Base-by-base conservation (phyloP, 1,140 invertebrate genomes). In the Drosophila burlai region DNA sequence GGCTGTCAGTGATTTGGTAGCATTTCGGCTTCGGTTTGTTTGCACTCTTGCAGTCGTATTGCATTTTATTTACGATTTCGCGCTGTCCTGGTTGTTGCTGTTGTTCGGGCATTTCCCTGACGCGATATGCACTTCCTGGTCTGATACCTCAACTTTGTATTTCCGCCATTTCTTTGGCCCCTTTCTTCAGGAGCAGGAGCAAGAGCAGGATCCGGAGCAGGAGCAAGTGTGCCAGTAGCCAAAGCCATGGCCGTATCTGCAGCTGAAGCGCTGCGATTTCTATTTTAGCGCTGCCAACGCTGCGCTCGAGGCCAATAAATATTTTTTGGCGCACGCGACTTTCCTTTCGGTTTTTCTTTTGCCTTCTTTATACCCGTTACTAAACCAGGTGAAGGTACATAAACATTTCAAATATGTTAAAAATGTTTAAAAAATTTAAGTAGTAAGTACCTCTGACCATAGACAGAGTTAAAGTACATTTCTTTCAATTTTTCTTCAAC, bases 61-160 rank as follows among this genome's bases (percentile, higher is more conserved):
- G 77, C 81, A 81, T 90, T 90, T 87, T 87, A 90, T 87, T 87
- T 87, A 84, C 85, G 84, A 77, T 82, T 61, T 74, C 42, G 52
- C 72, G 43, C 74, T 67, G 73, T 77, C 60, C 47, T 49, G 47
- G 72, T 36, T 75, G 61, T 57, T 75, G 73, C 62, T 34, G 40
- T 57, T 50, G 59, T 52, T 83, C 66, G 52, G 57, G 77, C 77
- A 81, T 81, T 90, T 81, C 74, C 74, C 52, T 68, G 80, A 81
- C 84, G 85, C 84, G 85, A 89, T 85, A 81, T 89, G 79, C 84
- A 61, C 85, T 89, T 89, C 85, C 85, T 81, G 75, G 64, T 76
- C 85, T 90, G 84, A 85, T 89, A 89, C 85, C 84, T 89, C 85
- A 89, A 89, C 84, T 89, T 89, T 90, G 84, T 89, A 87, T 89